Percentiles rank a stretch among this genome's conserved stretches.
These are phyloP conservation scores for Hesperophylax magnus DNA, from an alignment of 1,140 invertebrate species.

Conservation along the genomic window DNA sequence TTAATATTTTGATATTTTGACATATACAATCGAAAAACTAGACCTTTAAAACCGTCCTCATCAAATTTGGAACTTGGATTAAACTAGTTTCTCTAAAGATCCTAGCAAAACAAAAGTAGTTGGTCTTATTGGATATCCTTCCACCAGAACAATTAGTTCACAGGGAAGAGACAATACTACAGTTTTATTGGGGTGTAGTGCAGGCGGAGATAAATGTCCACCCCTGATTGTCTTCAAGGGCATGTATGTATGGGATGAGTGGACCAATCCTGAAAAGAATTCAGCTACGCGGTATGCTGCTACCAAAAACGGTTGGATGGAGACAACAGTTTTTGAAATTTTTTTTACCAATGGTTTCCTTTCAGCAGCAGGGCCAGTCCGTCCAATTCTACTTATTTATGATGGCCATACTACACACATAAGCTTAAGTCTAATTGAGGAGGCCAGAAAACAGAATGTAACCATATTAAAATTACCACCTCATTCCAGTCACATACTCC, in stretches of 20 bases:
- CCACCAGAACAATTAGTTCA: slow-evolving; percentile 58
- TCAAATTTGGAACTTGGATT: slow-evolving; percentile 61
- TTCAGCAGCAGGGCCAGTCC: background rate
- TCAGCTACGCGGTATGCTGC: slow-evolving; percentile 58
- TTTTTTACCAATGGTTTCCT: slow-evolving; percentile 39
- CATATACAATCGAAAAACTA: slow-evolving; percentile 54
- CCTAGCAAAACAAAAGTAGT: slow-evolving; percentile 61
- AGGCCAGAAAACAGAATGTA: slow-evolving; percentile 57
- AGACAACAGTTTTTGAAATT: slow-evolving; percentile 60
- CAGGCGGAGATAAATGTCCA: slow-evolving; percentile 60
- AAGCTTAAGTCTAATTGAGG: too few relatives aligned
- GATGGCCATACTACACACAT: slow-evolving; percentile 35
- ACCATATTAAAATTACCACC: slow-evolving; percentile 60
- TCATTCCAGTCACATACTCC: slow-evolving; percentile 60
- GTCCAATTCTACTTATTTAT: too few relatives aligned
- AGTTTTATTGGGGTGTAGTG: slow-evolving; percentile 60
- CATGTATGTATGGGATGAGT: slow-evolving; percentile 39
- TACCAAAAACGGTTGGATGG: slow-evolving; percentile 62
- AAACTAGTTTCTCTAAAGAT: slow-evolving; percentile 59
- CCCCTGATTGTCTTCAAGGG: slow-evolving; percentile 62
- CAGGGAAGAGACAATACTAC: slow-evolving; percentile 61
- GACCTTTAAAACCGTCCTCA: slow-evolving; percentile 54
- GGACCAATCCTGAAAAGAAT: slow-evolving; percentile 52
- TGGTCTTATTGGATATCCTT: slow-evolving; percentile 55
- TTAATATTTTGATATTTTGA: slow-evolving; percentile 57